Evolutionary conservation across 2,797 vertebrate species (phyloP), one percentile per base, ranked within the genome.

Genomic region (Arctocebus calabarensis): DNA sequence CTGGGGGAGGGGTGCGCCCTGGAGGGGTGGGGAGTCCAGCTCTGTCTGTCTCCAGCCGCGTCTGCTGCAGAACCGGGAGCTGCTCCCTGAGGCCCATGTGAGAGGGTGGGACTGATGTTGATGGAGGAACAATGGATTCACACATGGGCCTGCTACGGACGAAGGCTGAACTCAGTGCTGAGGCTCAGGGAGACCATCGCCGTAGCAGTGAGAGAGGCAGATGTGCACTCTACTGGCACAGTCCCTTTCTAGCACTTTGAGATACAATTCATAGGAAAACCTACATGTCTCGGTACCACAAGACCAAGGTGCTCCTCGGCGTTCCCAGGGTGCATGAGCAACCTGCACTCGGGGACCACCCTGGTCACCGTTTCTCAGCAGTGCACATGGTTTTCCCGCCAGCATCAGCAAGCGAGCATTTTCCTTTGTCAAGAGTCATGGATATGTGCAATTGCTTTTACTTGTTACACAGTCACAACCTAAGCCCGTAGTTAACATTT

Each of bases 211-310:
- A 52, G 48, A 52, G 48, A 52, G 48, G 48, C 48, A 5, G 6
- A 32, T 48, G 43, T 55, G 88, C 93, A 34, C 94, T 68, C 78
- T 25, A 64, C 9, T 52, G 37, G 12, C 73, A 17, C 32, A 71
- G n/a, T 40, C 74, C 22, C 48, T 92, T 78, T 55, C 61, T 43
- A 61, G 27, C 16, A 17, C 32, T 59, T 83, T 82, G 22, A 87
- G n/a, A 17, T 20, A 75, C 7, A 61, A 45, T 79, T 84, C 43
- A 75, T 2, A 95, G 45, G 14, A 91, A 96, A 96, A 77, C 66
- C 10, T 40, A 84, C 29, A 43, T 27, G 12, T 52, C 45, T 84
- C 84, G 12, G 83, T n/a, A 70, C 22, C 34, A 81, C 0, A 12
- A 52, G 81, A 62, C 29, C 87, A 62, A 94, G 66, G 4, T 64